These are phyloP conservation scores for Drosophila micromelanica DNA, from an alignment of 1,140 invertebrate species.

Conservation along the genomic window DNA sequence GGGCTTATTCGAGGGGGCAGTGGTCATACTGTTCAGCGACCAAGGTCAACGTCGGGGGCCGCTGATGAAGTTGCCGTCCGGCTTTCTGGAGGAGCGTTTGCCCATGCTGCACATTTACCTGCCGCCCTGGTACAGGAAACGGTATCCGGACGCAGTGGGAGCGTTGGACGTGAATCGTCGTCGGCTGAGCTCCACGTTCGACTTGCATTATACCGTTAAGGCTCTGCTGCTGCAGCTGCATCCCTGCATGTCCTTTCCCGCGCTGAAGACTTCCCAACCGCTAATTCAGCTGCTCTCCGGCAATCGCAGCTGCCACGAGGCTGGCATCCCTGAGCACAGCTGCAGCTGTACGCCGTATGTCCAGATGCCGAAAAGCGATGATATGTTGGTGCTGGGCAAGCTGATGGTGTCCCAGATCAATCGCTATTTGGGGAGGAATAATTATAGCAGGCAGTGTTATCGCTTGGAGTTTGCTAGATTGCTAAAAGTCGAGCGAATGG, in stretches of 20 bases:
- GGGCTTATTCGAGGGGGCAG: constrained; percentile 87
- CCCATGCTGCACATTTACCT: constrained; percentile 92
- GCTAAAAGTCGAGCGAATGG: constrained; percentile 13
- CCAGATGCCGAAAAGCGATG: constrained; percentile 66
- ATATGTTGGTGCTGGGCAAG: constrained; percentile 79
- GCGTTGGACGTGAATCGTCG: constrained; percentile 90
- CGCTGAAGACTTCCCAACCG: no score
- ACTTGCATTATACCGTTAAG: constrained; percentile 89
- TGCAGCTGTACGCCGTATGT: constrained; percentile 88
- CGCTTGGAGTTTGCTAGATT: neutral
- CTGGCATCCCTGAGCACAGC: constrained; percentile 90
- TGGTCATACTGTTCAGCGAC: constrained; percentile 94
- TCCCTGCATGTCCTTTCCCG: constrained; percentile 85
- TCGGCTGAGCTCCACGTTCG: constrained; percentile 92
- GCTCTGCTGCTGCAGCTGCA: constrained; percentile 88
- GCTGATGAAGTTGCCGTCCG: constrained; percentile 87
- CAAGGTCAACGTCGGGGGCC: constrained; percentile 94
- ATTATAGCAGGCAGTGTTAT: constrained; percentile 12
- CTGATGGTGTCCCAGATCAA: constrained; percentile 85
- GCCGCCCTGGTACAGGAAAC: constrained; percentile 89
- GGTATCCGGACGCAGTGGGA: constrained; percentile 86
- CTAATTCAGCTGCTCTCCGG: constrained; percentile 84
- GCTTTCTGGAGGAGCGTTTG: constrained; percentile 94
- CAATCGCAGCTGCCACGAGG: constrained; percentile 89
- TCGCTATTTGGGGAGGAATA: constrained; percentile 69